Evolutionary conservation across 2,797 vertebrate species (phyloP), one percentile per base, ranked within the genome.

Genomic region (Coccyzus lansbergi): DNA sequence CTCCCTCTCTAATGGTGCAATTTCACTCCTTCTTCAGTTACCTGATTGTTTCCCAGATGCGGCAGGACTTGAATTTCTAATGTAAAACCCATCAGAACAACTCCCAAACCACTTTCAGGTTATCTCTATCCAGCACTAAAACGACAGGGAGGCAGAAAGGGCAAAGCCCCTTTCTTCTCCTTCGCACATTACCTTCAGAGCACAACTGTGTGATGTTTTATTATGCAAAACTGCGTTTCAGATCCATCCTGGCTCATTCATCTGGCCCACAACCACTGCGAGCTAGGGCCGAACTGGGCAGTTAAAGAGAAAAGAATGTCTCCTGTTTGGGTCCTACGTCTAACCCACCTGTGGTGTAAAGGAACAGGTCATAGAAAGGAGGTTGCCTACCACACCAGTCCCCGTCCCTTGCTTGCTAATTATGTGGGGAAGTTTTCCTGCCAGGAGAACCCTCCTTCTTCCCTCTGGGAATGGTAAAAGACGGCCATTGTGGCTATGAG

Each of bases 41-140:
- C 94, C 91, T 79, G 92, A 93, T 94, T 86, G 80, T 65, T 86
- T 86, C 83, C 81, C 81, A 79, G 93, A 94, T 81, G 51, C 69
- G 83, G 56, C 80, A 76, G 88, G 86, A 92, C 91, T 94, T 93
- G 96, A 93, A 95, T 95, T 94, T 86, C 94, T 79, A 56, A 93
- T 76, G 86, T 6, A 42, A 44, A 17, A 94, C 38, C 29, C 4
- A 22, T 4, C 79, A 67, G 75, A 16, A 20, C 25, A 28, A 1
- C 80, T 77, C 69, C 31, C 1, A 7, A 22, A 83, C 76, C 83
- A 5, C 93, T 70, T 48, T 29, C 18, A 12, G 83, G 58, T 34
- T 85, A 48, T 85, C 90, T 75, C 65, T 34, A 20, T 2, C 38
- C 48, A 3, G 34, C 44, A 5, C 40, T n/a, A 7, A 6, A 33